Percentiles rank a stretch among this genome's conserved stretches.
Evolutionary conservation across 1,140 invertebrate genomes (phyloP).

Genomic region (Macrosteles quadrilineatus): DNA sequence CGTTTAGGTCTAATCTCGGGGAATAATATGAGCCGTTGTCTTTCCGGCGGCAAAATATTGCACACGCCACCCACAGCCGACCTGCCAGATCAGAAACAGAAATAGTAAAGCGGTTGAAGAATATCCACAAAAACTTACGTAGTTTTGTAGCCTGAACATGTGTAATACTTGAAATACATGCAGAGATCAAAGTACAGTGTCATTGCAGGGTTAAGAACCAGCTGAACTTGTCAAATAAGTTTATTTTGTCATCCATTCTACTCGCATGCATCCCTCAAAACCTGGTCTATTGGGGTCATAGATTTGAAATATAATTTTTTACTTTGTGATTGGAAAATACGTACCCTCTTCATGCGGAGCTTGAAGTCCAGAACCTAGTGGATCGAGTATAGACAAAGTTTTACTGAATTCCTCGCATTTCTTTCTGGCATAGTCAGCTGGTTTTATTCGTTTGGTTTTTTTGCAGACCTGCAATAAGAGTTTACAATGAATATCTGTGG

Average conservation of each 20-base stretch:
- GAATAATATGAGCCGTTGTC: constrained; percentile 69
- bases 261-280: too few relatives aligned
- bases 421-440: constrained; percentile 59
- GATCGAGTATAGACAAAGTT: constrained; percentile 60
- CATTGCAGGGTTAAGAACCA: too few relatives aligned
- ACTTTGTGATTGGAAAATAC: too few relatives aligned
- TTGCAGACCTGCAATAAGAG: constrained; percentile 55
- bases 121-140: neutral
- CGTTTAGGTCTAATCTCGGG: constrained; percentile 70
- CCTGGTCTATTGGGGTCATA: too few relatives aligned
- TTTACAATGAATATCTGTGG: neutral
- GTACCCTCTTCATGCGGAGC: constrained; percentile 66
- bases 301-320: too few relatives aligned
- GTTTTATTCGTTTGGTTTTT: constrained; percentile 55
- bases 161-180: too few relatives aligned
- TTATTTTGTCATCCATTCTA: too few relatives aligned
- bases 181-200: too few relatives aligned
- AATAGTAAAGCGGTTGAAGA: neutral
- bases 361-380: constrained; percentile 63
- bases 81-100: too few relatives aligned
- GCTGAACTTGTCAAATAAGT: too few relatives aligned
- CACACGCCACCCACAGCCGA: constrained; percentile 72
- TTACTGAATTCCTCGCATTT: constrained; percentile 64
- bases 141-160: too few relatives aligned
- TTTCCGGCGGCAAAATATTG: constrained; percentile 69